Conservation (phyloP, 2,113 vertebrate genomes). For the Macaca mulatta region DNA sequence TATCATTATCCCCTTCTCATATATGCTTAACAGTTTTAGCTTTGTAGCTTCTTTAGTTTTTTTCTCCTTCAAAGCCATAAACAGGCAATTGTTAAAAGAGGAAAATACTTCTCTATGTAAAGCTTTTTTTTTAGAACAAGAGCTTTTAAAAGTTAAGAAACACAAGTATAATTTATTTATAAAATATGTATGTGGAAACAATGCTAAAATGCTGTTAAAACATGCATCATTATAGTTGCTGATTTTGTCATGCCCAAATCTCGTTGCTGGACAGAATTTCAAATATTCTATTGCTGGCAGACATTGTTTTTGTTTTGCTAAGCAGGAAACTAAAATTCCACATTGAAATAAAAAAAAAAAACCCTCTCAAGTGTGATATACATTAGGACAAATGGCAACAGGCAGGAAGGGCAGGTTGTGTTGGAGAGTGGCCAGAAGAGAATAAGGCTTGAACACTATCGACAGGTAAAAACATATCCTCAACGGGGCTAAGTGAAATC, state of each 20-base stretch:
- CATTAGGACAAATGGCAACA: neutral
- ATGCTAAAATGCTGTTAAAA: slow-evolving; percentile 20
- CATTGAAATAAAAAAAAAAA: neutral
- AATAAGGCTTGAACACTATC: neutral
- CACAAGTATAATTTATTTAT: slow-evolving; percentile 44
- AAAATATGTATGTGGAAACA: slow-evolving; percentile 17
- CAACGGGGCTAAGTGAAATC: slow-evolving; percentile 11
- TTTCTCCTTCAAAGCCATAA: neutral
- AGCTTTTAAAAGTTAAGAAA: slow-evolving; percentile 35
- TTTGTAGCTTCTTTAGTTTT: neutral
- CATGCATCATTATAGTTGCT: neutral
- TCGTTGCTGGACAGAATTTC: slow-evolving; percentile 1
- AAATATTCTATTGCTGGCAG: neutral
- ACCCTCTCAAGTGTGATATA: neutral
- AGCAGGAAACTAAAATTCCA: slow-evolving; percentile 34
- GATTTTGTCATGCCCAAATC: neutral
- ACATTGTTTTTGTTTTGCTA: slow-evolving; percentile 25
- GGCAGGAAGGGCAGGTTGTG: neutral
- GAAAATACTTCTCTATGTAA: neutral
- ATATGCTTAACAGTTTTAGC: neutral
- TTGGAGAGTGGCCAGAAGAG: neutral
- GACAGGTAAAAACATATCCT: slow-evolving; percentile 40
- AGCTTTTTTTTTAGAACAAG: neutral
- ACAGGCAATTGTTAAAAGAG: neutral
- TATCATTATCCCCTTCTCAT: neutral